Evolutionary conservation across 2,888 invertebrate genomes (phyloP).

Genomic region (Mamestra brassicae): DNA sequence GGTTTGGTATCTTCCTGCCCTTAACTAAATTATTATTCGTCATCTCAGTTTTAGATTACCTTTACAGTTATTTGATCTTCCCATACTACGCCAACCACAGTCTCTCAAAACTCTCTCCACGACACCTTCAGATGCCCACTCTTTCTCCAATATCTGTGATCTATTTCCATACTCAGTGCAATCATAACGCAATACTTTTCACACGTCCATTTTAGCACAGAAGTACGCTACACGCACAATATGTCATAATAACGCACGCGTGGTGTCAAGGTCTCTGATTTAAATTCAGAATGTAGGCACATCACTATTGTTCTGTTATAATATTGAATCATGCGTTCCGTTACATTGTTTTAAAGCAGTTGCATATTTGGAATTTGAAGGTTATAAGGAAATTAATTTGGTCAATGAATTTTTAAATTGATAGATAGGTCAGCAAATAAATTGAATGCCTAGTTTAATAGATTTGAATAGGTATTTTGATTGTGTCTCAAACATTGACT

Average conservation of each 20-base stretch:
- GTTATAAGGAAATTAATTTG: slow-evolving; percentile 4
- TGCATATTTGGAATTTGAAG: slow-evolving; percentile 42
- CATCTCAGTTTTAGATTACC: not conserved
- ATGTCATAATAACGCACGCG: slow-evolving; percentile 50
- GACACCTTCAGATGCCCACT: too few species aligned
- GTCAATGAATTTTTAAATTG: slow-evolving; percentile 9
- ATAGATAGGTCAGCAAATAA: not conserved
- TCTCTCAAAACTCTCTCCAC: too few species aligned
- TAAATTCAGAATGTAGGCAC: slow-evolving; percentile 39
- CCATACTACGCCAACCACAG: too few species aligned
- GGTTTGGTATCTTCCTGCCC: not conserved
- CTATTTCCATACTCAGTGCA: not conserved
- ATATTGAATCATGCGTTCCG: slow-evolving; percentile 43
- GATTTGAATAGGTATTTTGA: not conserved
- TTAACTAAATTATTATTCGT: not conserved
- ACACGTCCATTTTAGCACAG: slow-evolving; percentile 20
- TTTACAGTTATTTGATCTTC: too few species aligned
- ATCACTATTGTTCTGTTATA: slow-evolving; percentile 54
- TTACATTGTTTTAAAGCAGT: slow-evolving; percentile 16
- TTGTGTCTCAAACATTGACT: not conserved
- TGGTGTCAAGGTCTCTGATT: slow-evolving; percentile 63
- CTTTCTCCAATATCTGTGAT: not conserved
- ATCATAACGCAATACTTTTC: slow-evolving; percentile 26
- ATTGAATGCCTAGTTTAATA: not conserved
- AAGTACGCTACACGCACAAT: slow-evolving; percentile 26